A percentile compares a stretch with the other conserved stretches of the same genome.
These are phyloP conservation scores for Brotogeris chrysoptera DNA, from an alignment of 2,797 vertebrate genomes.

Conservation along the genomic window DNA sequence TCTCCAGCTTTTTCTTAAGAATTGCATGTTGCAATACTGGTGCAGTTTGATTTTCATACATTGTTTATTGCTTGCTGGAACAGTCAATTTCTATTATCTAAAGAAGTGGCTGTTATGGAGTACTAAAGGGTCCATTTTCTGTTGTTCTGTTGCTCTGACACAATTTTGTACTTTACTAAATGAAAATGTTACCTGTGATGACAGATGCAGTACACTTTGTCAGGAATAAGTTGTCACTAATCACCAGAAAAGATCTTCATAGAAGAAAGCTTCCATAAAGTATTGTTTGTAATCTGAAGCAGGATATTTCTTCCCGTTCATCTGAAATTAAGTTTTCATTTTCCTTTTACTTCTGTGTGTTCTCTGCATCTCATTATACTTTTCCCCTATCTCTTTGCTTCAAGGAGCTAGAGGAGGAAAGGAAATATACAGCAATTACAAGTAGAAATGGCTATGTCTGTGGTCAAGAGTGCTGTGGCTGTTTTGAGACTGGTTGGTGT, in stretches of 20 bases:
- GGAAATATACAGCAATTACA: background rate
- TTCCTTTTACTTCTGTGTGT: background rate
- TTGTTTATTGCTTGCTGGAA: background rate
- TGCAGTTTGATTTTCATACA: background rate
- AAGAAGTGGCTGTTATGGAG: background rate
- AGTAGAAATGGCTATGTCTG: background rate
- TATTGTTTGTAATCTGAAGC: background rate
- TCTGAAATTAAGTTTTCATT: background rate
- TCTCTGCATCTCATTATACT: background rate
- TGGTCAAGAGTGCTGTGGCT: background rate
- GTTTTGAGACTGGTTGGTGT: background rate
- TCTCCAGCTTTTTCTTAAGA: background rate
- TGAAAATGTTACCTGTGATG: background rate
- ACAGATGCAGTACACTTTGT: background rate
- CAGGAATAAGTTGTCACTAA: background rate
- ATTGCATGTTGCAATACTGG: background rate
- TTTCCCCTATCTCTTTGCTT: background rate
- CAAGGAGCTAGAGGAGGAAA: background rate
- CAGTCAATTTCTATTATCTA: background rate
- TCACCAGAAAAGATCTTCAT: background rate
- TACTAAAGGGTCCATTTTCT: background rate
- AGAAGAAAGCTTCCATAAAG: background rate
- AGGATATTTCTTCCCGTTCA: background rate
- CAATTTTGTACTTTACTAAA: background rate
- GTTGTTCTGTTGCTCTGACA: background rate